These are phyloP conservation scores for Origma solitaria DNA, from an alignment of 2,113 vertebrate species.

Conservation along the genomic window DNA sequence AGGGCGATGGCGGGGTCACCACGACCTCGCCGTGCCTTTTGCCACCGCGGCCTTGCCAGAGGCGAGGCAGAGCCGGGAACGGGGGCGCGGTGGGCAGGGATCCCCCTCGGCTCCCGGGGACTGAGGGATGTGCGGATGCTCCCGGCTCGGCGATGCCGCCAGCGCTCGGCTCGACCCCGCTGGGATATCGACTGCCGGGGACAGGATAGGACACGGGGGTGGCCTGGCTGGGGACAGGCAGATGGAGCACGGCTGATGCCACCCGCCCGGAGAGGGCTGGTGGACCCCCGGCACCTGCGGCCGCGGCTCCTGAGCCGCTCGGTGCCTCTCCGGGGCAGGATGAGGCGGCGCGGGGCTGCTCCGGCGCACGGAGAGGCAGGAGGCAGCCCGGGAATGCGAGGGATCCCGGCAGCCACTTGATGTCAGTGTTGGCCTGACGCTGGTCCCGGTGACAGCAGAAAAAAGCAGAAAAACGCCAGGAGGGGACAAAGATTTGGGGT, in stretches of 20 bases:
- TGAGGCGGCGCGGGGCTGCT: neutral
- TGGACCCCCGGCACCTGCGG: accelerated
- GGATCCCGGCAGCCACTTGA: neutral
- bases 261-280: neutral
- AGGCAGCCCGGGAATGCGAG: neutral
- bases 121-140: accelerated
- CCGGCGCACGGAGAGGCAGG: neutral
- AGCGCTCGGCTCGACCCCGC: neutral
- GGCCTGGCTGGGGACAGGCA: neutral
- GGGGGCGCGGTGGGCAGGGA: neutral
- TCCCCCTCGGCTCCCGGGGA: neutral
- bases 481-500: neutral
- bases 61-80: neutral
- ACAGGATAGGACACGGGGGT: neutral
- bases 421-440: neutral
- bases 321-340: neutral
- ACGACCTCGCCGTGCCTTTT: neutral
- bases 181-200: constrained; percentile 23
- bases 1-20: neutral
- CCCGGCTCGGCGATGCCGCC: neutral
- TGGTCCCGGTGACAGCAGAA: neutral
- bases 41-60: neutral
- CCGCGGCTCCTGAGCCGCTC: accelerated
- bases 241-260: neutral
- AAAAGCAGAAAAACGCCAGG: neutral